Evolutionary conservation across 1,140 invertebrate genomes (phyloP), one percentile per base, ranked within the genome.

Genomic region (Lepidotrigona ventralis): DNA sequence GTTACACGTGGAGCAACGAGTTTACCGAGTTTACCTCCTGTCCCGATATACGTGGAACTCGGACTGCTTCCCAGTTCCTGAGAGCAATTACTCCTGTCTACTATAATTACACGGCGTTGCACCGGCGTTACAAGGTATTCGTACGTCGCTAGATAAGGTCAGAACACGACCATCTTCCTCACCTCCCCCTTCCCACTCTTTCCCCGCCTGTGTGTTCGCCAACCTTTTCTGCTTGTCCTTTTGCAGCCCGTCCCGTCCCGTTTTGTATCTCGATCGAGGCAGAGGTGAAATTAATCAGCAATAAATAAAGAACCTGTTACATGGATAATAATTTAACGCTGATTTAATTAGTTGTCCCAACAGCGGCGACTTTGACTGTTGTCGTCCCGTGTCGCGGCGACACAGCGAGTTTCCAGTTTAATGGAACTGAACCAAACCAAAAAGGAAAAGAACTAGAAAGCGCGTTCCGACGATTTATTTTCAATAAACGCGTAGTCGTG

Each of bases 71-170:
- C 84, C 82, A 89, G 86, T 90, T 89, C 46, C 86, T 83, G 64
- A 83, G 72, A 90, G 86, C 86, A 89, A 90, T 90, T 88, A 90
- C 84, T 84, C 73, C 68, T 72, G 78, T 82, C 83, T 73, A 75
- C 78, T 70, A 81, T 87, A 87, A 88, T 82, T 89, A 89, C 85
- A 68, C 81, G 78, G 26, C 83, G 85, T 85, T 83, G 75, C 75
- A 83, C 64, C 83, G 71, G 60, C 74, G 78, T 84, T 74, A 73
- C 58, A 74, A 69, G 75, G 69, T 81, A 84, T 53, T 82, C 71
- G 75, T 68, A 71, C 81, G 76, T 77, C 53, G 75, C 84, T 88
- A 81, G 87, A 89, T 86, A 88, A 88, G 86, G 73, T 64, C 77
- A 66, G 79, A 60, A 88, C 72, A 53, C 23, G 84, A 29, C 66